Conservation (phyloP, 1,140 invertebrate genomes). For the Tyrophagus putrescentiae region DNA sequence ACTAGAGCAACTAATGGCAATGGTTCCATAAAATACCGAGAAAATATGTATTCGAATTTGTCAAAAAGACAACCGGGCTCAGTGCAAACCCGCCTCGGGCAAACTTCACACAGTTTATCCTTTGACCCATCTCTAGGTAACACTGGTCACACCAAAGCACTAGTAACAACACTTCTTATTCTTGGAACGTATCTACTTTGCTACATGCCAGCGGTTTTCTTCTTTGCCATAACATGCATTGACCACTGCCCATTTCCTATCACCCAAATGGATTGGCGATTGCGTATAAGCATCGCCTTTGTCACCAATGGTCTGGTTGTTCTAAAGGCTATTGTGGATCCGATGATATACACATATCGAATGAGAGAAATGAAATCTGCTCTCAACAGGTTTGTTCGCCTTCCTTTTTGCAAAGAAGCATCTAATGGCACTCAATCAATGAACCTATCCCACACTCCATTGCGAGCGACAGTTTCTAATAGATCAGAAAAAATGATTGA, state of each 20-base stretch:
- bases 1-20: background rate
- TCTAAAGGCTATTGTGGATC: constrained; percentile 48
- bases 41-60: background rate
- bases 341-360: constrained; percentile 51
- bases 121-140: background rate
- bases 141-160: constrained; percentile 31
- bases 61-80: background rate
- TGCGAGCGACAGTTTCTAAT: no score
- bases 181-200: constrained; percentile 49
- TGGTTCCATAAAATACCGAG: background rate
- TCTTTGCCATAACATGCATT: constrained; percentile 40
- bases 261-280: background rate
- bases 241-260: constrained; percentile 29
- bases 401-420: no score
- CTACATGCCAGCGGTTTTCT: constrained; percentile 46
- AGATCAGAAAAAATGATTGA: no score
- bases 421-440: no score
- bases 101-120: background rate
- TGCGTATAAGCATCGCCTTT: constrained; percentile 20
- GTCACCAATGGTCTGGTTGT: constrained; percentile 38
- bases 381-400: constrained; percentile 15
- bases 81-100: background rate
- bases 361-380: constrained; percentile 44
- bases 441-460: no score
- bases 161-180: constrained; percentile 49